Percentiles rank a stretch among this genome's conserved stretches.
Conservation (phyloP, 2,113 vertebrate species). For the Scytalopus superciliaris region DNA sequence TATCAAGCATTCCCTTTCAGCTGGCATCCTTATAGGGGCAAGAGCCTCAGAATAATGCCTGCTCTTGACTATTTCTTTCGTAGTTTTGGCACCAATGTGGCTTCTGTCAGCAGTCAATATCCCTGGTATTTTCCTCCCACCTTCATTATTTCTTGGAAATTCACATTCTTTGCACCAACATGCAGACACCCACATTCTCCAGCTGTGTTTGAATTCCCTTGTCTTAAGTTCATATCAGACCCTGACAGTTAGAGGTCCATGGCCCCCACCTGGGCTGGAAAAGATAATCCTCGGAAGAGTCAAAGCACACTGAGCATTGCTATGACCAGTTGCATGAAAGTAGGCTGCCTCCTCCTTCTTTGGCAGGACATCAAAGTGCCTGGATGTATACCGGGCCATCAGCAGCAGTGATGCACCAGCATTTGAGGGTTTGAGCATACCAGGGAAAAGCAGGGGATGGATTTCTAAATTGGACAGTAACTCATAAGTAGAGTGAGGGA, state of each 20-base stretch:
- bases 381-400: not conserved
- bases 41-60: slow-evolving; percentile 8
- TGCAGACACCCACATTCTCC: slow-evolving; percentile 19
- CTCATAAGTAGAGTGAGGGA: not conserved
- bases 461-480: not conserved
- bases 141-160: slow-evolving; percentile 45
- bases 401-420: not conserved
- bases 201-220: slow-evolving; percentile 37
- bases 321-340: not conserved
- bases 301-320: not conserved
- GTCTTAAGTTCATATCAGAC: not conserved
- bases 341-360: not conserved
- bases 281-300: not conserved
- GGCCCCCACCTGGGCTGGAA: not conserved
- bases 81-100: not conserved
- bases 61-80: not conserved
- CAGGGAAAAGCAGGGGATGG: not conserved
- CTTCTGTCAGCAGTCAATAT: slow-evolving; percentile 6
- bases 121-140: slow-evolving; percentile 34
- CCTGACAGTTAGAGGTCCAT: not conserved
- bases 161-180: slow-evolving; percentile 41
- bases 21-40: slow-evolving; percentile 2
- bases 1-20: not conserved
- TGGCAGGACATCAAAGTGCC: not conserved
- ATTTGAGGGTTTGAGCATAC: not conserved